Evolutionary conservation across 1,140 invertebrate species (phyloP), one percentile per base, ranked within the genome.

Genomic region (Lucilia cuprina): DNA sequence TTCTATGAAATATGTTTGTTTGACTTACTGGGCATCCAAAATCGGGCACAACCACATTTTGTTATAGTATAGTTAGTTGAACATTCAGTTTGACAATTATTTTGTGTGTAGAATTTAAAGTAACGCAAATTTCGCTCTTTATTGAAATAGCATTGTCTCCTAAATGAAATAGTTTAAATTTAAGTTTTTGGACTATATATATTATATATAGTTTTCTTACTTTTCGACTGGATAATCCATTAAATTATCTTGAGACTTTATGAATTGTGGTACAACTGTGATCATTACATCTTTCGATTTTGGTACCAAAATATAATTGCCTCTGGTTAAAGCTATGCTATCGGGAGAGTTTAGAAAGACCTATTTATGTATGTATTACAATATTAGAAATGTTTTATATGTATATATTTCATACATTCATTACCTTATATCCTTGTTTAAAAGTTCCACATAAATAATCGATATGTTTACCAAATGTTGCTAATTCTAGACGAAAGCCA

Each of bases 81-180:
- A 86, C 95, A 96, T 90, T 96, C 95, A 74, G 94, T 92, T 86
- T 95, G 92, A 87, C 96, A 96, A 88, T 96, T 96, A 83, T 93
- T 92, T 88, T 96, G 95, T 1, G 95, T 96, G 87, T 96, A 96
- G 4, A 93, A 94, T 85, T 93, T 93, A 87, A 93, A 95, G 87
- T 92, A 95, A 74, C 91, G 91, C 19, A 95, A 89, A 75, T 92
- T 91, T 19, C 93, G 92, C 87, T 95, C 94, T 50, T 91, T 91
- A 55, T 93, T 92, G 86, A 94, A 94, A 89, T 92, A 94, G 84
- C 94, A 95, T 84, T 94, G 93, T 3, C 94, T 92, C 86, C 92
- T 93, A 86, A 77, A 88, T 89, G 9, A 84, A 77, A 41, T 41
- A 41, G n/a, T n/a, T n/a, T n/a, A n/a, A n/a, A n/a, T n/a, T n/a